Evolutionary conservation across 1,140 invertebrate species (phyloP), one percentile per base, ranked within the genome.

Genomic region (Ips typographus): DNA sequence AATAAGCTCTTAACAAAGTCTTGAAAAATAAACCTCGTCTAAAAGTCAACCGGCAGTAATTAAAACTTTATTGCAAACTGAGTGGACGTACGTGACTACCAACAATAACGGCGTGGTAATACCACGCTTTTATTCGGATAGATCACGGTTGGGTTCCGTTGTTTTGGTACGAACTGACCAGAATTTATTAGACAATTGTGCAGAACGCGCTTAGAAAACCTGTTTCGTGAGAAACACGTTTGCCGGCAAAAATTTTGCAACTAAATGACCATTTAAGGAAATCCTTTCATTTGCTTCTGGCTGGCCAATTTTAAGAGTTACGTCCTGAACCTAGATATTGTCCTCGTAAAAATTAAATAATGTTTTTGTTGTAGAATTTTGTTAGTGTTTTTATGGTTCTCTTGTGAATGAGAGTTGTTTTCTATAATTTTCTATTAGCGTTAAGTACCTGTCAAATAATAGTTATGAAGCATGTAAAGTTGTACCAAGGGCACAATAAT

Each of bases 1-100:
- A 22, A 22, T 22, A 22, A 22, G 22, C 22, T 22, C 22, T 22
- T 22, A 22, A 22, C 22, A 22, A 22, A 22, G 4, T n/a, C 4
- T 36, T 53, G 52, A 53, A 57, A 39, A 57, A 39, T 4, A 6
- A 5, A 2, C 55, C 39, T 38, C 40, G 39, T 22, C 7, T 60
- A 42, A 43, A 60, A 44, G 41, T 43, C 58, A 60, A 60, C n/a
- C 38, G 58, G 42, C 6, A 4, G 6, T 47, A 60, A 60, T 60
- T 60, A 60, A 60, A 60, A 60, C 58, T 60, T 60, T 60, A 60
- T 8, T 60, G 42, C 41, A 44, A 44, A 60, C 44, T 47, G 58
- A 60, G 58, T 60, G 39, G 58, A 22, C 4, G 42, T 7, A 60
- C 58, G 42, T 60, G 58, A 60, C 58, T 60, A 5, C 58, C 40